Conservation (phyloP, 2,113 vertebrate genomes). For the Mesocricetus auratus region DNA sequence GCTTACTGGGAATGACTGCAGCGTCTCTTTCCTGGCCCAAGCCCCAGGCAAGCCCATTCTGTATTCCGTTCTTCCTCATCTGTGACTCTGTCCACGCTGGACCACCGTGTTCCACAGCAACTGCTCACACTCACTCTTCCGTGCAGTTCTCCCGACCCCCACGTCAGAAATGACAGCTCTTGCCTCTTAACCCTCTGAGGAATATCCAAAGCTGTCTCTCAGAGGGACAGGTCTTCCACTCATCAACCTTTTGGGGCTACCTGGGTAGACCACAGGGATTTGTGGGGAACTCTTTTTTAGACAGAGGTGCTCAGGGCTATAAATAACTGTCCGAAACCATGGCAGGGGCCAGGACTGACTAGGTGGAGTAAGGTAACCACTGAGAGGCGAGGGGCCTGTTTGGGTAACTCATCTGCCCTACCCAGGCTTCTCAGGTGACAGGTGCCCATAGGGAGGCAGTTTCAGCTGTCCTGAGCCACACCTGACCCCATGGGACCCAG, state of each 20-base stretch:
- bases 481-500: not conserved
- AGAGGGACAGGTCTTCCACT: not conserved
- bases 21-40: not conserved
- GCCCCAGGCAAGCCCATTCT: not conserved
- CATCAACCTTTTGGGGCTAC: not conserved
- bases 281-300: constrained; percentile 5
- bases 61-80: not conserved
- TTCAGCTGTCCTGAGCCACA: not conserved
- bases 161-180: not conserved
- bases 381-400: constrained; percentile 34
- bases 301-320: constrained; percentile 44
- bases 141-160: not conserved
- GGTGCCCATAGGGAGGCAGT: not conserved
- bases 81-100: not conserved
- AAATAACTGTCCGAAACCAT: constrained; percentile 69
- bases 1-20: not conserved
- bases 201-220: not conserved
- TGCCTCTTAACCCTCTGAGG: not conserved
- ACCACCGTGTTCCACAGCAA: not conserved
- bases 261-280: not conserved
- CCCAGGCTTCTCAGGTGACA: constrained; percentile 73
- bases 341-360: constrained; percentile 42
- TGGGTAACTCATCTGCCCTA: constrained; percentile 75
- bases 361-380: constrained; percentile 67
- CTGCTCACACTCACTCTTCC: not conserved